Base-by-base conservation (phyloP, 2,113 vertebrate species). In the Orthochromis malagaraziensis region DNA sequence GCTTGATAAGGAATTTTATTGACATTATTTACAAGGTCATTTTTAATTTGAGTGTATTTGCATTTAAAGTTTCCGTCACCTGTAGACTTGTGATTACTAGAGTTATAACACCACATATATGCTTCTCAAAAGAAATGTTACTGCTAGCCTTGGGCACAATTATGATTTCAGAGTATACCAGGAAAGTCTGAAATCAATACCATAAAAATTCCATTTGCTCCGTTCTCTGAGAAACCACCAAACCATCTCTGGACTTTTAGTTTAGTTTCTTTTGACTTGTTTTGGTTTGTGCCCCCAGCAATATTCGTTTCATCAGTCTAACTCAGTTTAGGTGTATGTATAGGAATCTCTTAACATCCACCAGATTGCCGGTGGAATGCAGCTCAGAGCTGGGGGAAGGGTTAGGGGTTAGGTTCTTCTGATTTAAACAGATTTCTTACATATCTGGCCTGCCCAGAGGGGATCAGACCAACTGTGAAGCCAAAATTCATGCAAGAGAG, bases 21-120 rank as follows among this genome's bases (percentile, higher is more conserved):
- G 77, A 38, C 13, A 73, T 57, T 81, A 83, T 58, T 83, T 81
- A 77, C 81, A 13, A 13, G 45, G 47, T 42, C 49, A 4, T 35
- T 51, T 11, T 45, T 17, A 55, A 35, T 38, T 26, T 70, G 9
- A 85, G 4, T 35, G 6, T 31, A 9, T 87, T 49, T 58, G 51
- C 57, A 65, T 55, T 7, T 68, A 16, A 21, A n/a, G 5, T n/a
- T 75, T 31, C 29, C 13, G 3, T 81, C 38, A 85, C 31, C 60
- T 83, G 53, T 63, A 42, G 35, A 84, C 4, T n/a, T 54, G 2
- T 3, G 2, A 13, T 51, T 45, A 7, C 60, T n/a, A 6, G 16
- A 4, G 5, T 38, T 65, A 11, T 13, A 49, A 75, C n/a, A 42
- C 4, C 47, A 38, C 3, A 29, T 54, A 35, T 51, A 40, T 49